phyloP scores from a whole-genome alignment of 2,888 invertebrate genomes.

The Lapara coniferarum region DNA sequence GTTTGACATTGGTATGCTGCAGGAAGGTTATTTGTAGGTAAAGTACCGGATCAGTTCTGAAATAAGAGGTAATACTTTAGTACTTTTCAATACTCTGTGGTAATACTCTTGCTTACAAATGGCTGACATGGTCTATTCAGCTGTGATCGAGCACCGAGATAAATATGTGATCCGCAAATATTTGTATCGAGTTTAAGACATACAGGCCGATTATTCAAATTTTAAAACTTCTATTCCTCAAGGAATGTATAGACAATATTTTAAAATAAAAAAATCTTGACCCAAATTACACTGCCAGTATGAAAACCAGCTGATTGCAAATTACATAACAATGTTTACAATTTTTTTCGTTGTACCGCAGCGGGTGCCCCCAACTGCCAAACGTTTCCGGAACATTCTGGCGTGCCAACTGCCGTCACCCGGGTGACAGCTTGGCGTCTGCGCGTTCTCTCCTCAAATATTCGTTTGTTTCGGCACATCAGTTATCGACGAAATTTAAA shows the following conservation, averaged over 20 bases:
- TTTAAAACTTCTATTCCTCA: neutral
- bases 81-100: too few species aligned
- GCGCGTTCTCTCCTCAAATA: slow-evolving; percentile 34
- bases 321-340: slow-evolving; percentile 17
- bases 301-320: neutral
- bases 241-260: neutral
- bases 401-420: slow-evolving; percentile 58
- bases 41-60: too few species aligned
- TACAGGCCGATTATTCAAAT: neutral
- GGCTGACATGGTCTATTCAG: too few species aligned
- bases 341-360: neutral
- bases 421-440: slow-evolving; percentile 52
- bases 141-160: too few species aligned
- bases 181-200: too few species aligned
- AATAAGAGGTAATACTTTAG: too few species aligned
- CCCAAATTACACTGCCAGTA: neutral
- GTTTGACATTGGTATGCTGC: neutral
- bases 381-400: slow-evolving; percentile 52
- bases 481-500: neutral
- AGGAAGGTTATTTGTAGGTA: neutral
- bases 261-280: neutral
- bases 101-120: too few species aligned
- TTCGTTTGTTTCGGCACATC: neutral
- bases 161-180: too few species aligned
- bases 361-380: slow-evolving; percentile 39